These are phyloP conservation scores for Trachurus trachurus DNA, from an alignment of 2,797 vertebrate genomes.

Conservation along the genomic window DNA sequence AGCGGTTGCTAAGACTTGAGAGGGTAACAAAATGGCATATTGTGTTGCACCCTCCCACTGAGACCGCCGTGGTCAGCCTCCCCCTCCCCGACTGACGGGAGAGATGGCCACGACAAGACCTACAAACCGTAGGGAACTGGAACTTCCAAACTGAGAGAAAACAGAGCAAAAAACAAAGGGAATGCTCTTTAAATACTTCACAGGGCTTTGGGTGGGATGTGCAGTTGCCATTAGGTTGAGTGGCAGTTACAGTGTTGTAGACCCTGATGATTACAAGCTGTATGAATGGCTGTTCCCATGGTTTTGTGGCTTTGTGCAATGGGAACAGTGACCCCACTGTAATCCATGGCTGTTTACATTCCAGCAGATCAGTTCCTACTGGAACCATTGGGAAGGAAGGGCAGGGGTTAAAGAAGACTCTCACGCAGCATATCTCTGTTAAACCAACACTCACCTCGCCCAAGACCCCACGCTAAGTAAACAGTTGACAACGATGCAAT, in stretches of 20 bases:
- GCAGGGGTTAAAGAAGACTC: conserved; percentile 78
- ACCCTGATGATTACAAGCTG: conserved; percentile 68
- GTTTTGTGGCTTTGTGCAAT: conserved; percentile 73
- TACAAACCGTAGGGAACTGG: not conserved
- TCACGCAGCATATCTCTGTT: conserved; percentile 71
- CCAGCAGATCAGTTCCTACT: conserved; percentile 81
- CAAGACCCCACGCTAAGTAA: conserved; percentile 50
- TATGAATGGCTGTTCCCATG: conserved; percentile 71
- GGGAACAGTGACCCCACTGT: conserved; percentile 78
- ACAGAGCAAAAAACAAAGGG: conserved; percentile 1
- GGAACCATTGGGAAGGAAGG: conserved; percentile 75
- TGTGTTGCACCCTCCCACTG: not conserved
- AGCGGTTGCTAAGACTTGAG: conserved; percentile 2
- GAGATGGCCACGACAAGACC: not conserved
- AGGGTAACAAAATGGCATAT: not conserved
- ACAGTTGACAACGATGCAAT: conserved; percentile 50
- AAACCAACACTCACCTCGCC: conserved; percentile 63
- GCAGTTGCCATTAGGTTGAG: conserved; percentile 48
- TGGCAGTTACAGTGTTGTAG: conserved; percentile 44
- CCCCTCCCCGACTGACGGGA: not conserved
- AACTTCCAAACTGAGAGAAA: conserved; percentile 3
- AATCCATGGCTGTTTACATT: conserved; percentile 84
- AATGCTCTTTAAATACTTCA: conserved; percentile 4
- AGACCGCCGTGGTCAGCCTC: not conserved
- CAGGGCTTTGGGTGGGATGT: conserved; percentile 34